Percentiles rank a stretch among this genome's conserved stretches.
These are phyloP conservation scores for Trididemnum clinides DNA, from an alignment of 23 tunicate genomes.

Conservation along the genomic window DNA sequence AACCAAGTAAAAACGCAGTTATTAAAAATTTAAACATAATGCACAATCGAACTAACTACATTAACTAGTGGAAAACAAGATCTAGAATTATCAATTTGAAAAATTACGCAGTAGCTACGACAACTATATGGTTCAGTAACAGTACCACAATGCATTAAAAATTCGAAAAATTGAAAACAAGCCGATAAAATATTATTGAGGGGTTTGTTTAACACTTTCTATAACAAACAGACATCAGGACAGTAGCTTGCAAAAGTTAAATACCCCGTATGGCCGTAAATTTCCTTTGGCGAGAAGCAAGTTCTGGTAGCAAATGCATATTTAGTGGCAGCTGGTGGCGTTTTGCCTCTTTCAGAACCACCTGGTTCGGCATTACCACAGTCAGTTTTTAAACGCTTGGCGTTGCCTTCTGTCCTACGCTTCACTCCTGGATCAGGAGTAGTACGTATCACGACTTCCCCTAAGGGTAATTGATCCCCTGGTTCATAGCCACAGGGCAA, in stretches of 20 bases:
- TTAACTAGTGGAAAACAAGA: no score
- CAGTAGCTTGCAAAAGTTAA: slow-evolving; percentile 83
- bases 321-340: slow-evolving; percentile 68
- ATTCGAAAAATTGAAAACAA: no score
- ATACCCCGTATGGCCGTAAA: slow-evolving; percentile 96
- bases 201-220: not conserved
- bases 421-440: slow-evolving; percentile 22
- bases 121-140: no score
- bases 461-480: slow-evolving; percentile 64
- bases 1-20: no score
- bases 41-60: no score
- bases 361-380: not conserved
- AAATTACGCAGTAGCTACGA: no score
- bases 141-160: no score
- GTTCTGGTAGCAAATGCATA: slow-evolving; percentile 56
- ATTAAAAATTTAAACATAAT: no score
- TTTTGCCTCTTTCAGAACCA: slow-evolving; percentile 14
- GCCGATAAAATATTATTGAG: no score
- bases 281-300: slow-evolving; percentile 81
- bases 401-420: not conserved
- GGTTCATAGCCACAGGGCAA: slow-evolving; percentile 67
- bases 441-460: slow-evolving; percentile 56
- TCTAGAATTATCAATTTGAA: no score
- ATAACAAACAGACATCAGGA: not conserved
- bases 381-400: slow-evolving; percentile 24